Evolutionary conservation across 2,888 invertebrate genomes (phyloP), one percentile per base, ranked within the genome.

Genomic region (Philopedon plagiatum): DNA sequence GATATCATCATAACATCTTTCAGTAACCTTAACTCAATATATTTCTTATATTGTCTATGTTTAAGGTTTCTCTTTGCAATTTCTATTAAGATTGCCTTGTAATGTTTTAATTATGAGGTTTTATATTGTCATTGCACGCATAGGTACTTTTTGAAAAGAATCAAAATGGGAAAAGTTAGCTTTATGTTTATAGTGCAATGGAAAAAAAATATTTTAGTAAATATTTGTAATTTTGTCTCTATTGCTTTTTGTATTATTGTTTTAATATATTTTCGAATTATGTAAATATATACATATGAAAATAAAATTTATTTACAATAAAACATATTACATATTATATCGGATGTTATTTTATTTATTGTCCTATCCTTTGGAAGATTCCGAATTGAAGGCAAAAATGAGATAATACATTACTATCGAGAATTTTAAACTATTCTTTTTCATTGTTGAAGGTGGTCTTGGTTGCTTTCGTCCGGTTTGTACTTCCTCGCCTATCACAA

Each of bases 211-310:
- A 29, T 54, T 54, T 54, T 29, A 54, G 51, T 54, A 54, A 26
- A 54, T 54, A 54, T 29, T 61, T 74, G 77, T 75, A 78, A 79
- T 80, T 78, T 78, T 78, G 76, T 81, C 77, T 78, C 78, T 77
- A 81, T 82, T 82, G 80, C 80, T 83, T 82, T 78, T 80, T 71
- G 46, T 69, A 60, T 68, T 58, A 69, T 69, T 80, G 80, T 83
- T 81, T 82, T 84, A 84, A 84, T 82, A 82, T 82, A 85, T 84
- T 84, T 84, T 84, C 60, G 60, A 71, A 63, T 54, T 80, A 77
- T 84, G 84, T 85, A 85, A 82, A 85, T 85, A 85, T 85, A 85
- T 85, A 85, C 82, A 85, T 85, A 85, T 84, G 82, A 83, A 82
- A 81, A 81, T 83, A 83, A 80, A 76, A 76, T 75, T 46, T 79